Conservation (phyloP, 1,140 invertebrate genomes). For the Myzus persicae region DNA sequence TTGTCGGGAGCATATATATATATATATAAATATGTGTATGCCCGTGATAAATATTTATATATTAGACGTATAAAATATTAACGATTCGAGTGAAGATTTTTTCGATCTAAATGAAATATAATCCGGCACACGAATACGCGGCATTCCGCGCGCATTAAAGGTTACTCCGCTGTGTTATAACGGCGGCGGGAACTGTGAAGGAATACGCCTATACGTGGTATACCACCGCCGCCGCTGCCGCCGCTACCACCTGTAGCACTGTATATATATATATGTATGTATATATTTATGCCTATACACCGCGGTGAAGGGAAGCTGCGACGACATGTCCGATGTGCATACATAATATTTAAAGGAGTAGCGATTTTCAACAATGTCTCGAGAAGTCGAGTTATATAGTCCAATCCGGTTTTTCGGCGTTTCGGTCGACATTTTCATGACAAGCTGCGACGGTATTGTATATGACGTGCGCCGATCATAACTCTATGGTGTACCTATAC, state of each 20-base stretch:
- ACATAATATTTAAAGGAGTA: neutral
- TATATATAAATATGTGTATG: neutral
- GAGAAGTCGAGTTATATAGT: neutral
- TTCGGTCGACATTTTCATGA: neutral
- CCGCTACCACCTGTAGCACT: neutral
- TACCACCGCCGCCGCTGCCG: neutral
- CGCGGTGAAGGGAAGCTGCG: neutral
- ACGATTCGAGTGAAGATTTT: slow-evolving; percentile 29
- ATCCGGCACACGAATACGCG: slow-evolving; percentile 29
- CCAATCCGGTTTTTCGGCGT: slow-evolving; percentile 28
- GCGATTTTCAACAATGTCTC: neutral
- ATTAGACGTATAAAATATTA: slow-evolving; percentile 12
- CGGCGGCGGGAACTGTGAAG: slow-evolving; percentile 9
- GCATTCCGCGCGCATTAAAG: slow-evolving; percentile 33
- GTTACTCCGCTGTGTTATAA: neutral
- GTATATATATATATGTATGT: no score
- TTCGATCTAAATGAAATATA: slow-evolving; percentile 44
- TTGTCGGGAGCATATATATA: neutral
- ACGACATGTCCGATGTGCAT: neutral
- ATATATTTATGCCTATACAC: neutral
- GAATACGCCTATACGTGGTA: slow-evolving; percentile 6
- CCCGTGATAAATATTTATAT: neutral
- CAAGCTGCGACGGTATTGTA: neutral
- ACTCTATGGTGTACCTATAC: neutral
- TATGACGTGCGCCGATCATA: slow-evolving; percentile 1